Evolutionary conservation across 2,797 vertebrate species (phyloP).

Genomic region (Peromyscus melanophrys): DNA sequence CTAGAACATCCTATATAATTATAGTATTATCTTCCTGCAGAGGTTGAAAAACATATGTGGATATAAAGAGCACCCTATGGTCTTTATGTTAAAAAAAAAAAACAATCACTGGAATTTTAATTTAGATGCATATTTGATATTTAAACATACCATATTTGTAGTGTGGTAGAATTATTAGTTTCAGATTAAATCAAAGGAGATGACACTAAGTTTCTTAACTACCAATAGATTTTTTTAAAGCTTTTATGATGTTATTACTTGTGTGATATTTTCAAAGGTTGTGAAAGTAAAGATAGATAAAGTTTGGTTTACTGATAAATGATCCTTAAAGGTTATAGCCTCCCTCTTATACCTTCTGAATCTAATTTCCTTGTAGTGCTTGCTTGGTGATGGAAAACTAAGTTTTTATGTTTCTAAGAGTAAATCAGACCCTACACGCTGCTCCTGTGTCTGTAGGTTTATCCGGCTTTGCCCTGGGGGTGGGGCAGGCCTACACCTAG

Average conservation of each 20-base stretch:
- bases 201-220: slow-evolving; percentile 68
- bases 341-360: slow-evolving; percentile 54
- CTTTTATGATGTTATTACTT: slow-evolving; percentile 60
- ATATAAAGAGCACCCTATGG: slow-evolving; percentile 69
- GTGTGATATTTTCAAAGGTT: slow-evolving; percentile 64
- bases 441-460: not conserved
- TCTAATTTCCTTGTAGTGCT: slow-evolving; percentile 38
- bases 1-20: slow-evolving; percentile 80
- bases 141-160: slow-evolving; percentile 78
- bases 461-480: not conserved
- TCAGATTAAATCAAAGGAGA: slow-evolving; percentile 54
- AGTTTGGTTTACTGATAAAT: slow-evolving; percentile 34
- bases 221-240: slow-evolving; percentile 52
- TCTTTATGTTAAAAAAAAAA: slow-evolving; percentile 76
- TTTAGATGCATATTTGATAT: slow-evolving; percentile 79
- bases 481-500: not conserved
- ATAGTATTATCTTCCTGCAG: slow-evolving; percentile 78
- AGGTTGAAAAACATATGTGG: slow-evolving; percentile 73
- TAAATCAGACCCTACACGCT: not conserved
- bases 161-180: slow-evolving; percentile 72
- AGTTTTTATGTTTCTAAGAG: not conserved
- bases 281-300: slow-evolving; percentile 71
- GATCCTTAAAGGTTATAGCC: slow-evolving; percentile 60
- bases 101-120: slow-evolving; percentile 81
- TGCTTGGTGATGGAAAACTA: slow-evolving; percentile 34